These are phyloP conservation scores for Chrosomus eos DNA, from an alignment of 2,797 vertebrate genomes.

Conservation along the genomic window DNA sequence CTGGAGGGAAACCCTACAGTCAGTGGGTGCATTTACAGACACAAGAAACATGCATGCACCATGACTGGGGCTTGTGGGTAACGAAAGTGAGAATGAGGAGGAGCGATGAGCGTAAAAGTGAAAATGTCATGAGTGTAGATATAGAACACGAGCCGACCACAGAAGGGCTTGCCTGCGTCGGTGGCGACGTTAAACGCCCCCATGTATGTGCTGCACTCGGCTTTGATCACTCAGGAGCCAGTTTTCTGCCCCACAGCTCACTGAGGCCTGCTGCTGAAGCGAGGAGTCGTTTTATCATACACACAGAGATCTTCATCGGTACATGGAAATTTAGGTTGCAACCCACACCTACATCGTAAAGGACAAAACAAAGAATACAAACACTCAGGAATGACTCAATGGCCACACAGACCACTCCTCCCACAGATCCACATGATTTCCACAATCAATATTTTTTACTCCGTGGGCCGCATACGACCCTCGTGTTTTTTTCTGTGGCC, in stretches of 20 bases:
- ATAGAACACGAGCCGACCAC: constrained; percentile 74
- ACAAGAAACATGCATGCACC: constrained; percentile 21
- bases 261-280: constrained; percentile 36
- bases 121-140: constrained; percentile 76
- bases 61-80: constrained; percentile 67
- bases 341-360: constrained; percentile 38
- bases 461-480: neutral
- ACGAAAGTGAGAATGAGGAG: constrained; percentile 79
- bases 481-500: neutral
- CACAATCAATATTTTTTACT: constrained; percentile 43
- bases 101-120: constrained; percentile 73
- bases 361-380: constrained; percentile 42
- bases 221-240: constrained; percentile 58
- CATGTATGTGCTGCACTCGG: constrained; percentile 3
- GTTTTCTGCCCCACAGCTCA: constrained; percentile 43
- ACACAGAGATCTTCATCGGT: constrained; percentile 50
- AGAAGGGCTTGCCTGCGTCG: constrained; percentile 82
- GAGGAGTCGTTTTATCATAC: constrained; percentile 53
- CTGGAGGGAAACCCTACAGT: constrained; percentile 66
- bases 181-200: constrained; percentile 63
- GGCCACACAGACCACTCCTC: constrained; percentile 46
- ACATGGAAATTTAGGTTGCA: constrained; percentile 60
- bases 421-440: constrained; percentile 46
- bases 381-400: constrained; percentile 44
- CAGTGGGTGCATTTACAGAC: constrained; percentile 58